Percentiles rank a stretch among this genome's conserved stretches.
Conservation (phyloP, 1,140 invertebrate species). For the Dendroctonus ponderosae region DNA sequence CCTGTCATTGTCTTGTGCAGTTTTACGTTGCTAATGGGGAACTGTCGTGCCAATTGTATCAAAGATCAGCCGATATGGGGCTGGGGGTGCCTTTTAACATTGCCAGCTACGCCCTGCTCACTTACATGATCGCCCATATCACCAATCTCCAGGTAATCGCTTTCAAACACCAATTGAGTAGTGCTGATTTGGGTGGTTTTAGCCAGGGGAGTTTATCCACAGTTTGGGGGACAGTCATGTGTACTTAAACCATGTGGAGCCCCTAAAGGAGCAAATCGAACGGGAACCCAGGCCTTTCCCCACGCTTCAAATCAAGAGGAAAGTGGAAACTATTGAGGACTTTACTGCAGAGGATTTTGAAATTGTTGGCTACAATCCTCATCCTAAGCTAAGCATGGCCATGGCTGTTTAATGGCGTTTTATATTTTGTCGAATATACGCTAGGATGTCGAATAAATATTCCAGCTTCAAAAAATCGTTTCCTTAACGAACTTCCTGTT, state of each 20-base stretch:
- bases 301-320: conserved; percentile 69
- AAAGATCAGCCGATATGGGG: conserved; percentile 97
- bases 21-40: conserved; percentile 88
- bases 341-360: conserved; percentile 90
- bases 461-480: too few relatives aligned
- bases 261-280: conserved; percentile 79
- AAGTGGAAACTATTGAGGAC: conserved; percentile 80
- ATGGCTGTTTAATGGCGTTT: conserved; percentile 83
- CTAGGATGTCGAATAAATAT: too few relatives aligned
- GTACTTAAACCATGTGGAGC: conserved; percentile 88
- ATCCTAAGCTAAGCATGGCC: conserved; percentile 90
- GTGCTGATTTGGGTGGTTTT: conserved; percentile 38
- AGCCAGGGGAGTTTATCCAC: conserved; percentile 95
- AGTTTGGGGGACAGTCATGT: conserved; percentile 96
- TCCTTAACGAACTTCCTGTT: too few relatives aligned
- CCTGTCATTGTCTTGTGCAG: conserved; percentile 93
- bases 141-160: conserved; percentile 73
- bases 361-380: conserved; percentile 83
- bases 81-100: conserved; percentile 99
- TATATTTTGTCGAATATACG: neutral
- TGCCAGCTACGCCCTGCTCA: conserved; percentile 93
- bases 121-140: conserved; percentile 95
- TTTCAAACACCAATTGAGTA: neutral
- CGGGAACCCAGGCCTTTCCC: conserved; percentile 84
- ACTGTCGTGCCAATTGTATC: conserved; percentile 91